phyloP scores from a whole-genome alignment of 2,888 invertebrate species.

The Cryptosula pallasiana region DNA sequence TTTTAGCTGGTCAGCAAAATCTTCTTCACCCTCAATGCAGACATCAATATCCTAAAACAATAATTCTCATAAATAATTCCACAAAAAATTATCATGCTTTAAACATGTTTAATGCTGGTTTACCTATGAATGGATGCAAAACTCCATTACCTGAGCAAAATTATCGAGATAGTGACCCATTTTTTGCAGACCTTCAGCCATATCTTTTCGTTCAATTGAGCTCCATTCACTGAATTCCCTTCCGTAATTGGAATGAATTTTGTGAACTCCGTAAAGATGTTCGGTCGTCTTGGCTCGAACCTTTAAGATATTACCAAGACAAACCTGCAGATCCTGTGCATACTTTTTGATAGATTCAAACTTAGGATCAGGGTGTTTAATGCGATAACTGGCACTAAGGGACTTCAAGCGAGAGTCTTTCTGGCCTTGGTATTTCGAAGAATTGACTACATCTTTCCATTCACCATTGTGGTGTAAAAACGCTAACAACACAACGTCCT shows the following conservation, averaged over 20 bases:
- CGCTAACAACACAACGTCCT: slow-evolving; percentile 70
- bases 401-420: slow-evolving; percentile 76
- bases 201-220: slow-evolving; percentile 68
- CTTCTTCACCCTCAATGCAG: slow-evolving; percentile 74
- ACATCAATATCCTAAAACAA: slow-evolving; percentile 60
- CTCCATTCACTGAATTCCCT: slow-evolving; percentile 80
- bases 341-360: slow-evolving; percentile 73
- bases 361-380: slow-evolving; percentile 66
- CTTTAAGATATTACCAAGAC: slow-evolving; percentile 49
- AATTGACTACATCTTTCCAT: slow-evolving; percentile 72
- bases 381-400: slow-evolving; percentile 67
- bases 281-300: slow-evolving; percentile 62
- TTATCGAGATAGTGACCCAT: slow-evolving; percentile 65
- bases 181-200: slow-evolving; percentile 71
- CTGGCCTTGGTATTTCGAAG: slow-evolving; percentile 62
- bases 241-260: slow-evolving; percentile 75
- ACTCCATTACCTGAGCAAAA: slow-evolving; percentile 34
- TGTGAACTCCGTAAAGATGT: slow-evolving; percentile 70
- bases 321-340: slow-evolving; percentile 64
- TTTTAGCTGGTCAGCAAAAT: slow-evolving; percentile 75
- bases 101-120: background rate
- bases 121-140: background rate
- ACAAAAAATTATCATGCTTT: no score
- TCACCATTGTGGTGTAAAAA: slow-evolving; percentile 74
- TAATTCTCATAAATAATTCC: no score